phyloP scores from a whole-genome alignment of 2,113 vertebrate species.

The Stegastes partitus region DNA sequence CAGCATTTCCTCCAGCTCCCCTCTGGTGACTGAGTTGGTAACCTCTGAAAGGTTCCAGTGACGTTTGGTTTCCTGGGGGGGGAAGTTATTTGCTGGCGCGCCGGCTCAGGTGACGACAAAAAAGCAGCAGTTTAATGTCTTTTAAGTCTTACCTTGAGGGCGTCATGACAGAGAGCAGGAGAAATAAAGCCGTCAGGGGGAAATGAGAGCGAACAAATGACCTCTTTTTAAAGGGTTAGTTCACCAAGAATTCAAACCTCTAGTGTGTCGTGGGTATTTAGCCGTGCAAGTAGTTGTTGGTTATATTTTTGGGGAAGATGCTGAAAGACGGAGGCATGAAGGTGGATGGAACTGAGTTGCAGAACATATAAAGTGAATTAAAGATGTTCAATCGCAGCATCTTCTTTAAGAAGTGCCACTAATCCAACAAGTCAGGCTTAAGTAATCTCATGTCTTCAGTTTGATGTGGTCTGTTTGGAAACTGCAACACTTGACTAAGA shows the following conservation, averaged over 20 bases:
- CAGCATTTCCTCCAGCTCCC: constrained; percentile 33
- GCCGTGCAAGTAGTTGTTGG: too few relatives aligned
- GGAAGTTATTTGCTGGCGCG: constrained; percentile 54
- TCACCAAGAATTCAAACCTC: neutral
- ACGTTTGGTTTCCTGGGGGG: constrained; percentile 61
- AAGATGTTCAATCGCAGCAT: too few relatives aligned
- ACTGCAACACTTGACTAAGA: too few relatives aligned
- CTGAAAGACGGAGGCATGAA: too few relatives aligned
- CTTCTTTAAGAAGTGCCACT: too few relatives aligned
- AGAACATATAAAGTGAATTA: too few relatives aligned
- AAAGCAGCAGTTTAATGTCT: constrained; percentile 72
- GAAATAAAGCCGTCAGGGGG: constrained; percentile 28
- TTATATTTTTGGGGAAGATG: too few relatives aligned
- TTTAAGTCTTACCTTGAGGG: constrained; percentile 57
- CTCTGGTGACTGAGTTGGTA: constrained; percentile 48
- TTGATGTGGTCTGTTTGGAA: too few relatives aligned
- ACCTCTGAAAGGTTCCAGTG: constrained; percentile 65
- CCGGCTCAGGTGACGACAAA: constrained; percentile 31
- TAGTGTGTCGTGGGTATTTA: too few relatives aligned
- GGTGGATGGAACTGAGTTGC: too few relatives aligned
- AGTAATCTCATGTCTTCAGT: too few relatives aligned
- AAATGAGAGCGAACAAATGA: neutral
- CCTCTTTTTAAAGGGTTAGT: neutral
- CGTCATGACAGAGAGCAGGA: constrained; percentile 1
- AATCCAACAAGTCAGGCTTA: too few relatives aligned